A percentile compares a stretch with the other conserved stretches of the same genome.
Conservation (phyloP, 2,113 vertebrate genomes). For the Corythaixoides concolor region DNA sequence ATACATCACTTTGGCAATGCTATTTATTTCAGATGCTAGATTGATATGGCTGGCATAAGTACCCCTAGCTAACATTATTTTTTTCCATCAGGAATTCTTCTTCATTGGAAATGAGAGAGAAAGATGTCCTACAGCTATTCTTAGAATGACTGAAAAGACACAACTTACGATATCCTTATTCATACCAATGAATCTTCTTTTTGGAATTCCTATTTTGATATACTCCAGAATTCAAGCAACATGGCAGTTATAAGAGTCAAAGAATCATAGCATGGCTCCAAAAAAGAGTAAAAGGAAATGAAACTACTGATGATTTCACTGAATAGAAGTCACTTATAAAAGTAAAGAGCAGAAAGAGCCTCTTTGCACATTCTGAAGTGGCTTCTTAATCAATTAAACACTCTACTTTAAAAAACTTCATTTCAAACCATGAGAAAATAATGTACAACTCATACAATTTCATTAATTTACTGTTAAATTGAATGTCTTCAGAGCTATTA, state of each 20-base stretch:
- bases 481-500: slow-evolving; percentile 4
- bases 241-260: background rate
- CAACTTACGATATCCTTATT: background rate
- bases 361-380: slow-evolving; percentile 3
- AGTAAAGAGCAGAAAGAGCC: background rate
- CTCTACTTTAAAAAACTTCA: background rate
- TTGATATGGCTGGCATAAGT: background rate
- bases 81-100: background rate
- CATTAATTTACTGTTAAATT: slow-evolving; percentile 12
- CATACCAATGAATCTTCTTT: background rate
- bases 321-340: background rate
- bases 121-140: background rate
- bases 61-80: background rate
- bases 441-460: background rate
- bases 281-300: background rate
- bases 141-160: background rate
- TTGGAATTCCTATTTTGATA: background rate
- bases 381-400: slow-evolving; percentile 37
- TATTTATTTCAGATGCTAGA: background rate
- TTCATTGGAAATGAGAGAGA: background rate
- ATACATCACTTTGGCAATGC: background rate
- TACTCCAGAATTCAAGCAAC: background rate
- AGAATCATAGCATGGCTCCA: background rate
- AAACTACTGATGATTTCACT: background rate
- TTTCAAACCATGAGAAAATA: slow-evolving; percentile 18